Percentiles rank a stretch among this genome's conserved stretches.
These are phyloP conservation scores for Cantharis lateralis DNA, from an alignment of 2,888 invertebrate genomes.

Conservation along the genomic window DNA sequence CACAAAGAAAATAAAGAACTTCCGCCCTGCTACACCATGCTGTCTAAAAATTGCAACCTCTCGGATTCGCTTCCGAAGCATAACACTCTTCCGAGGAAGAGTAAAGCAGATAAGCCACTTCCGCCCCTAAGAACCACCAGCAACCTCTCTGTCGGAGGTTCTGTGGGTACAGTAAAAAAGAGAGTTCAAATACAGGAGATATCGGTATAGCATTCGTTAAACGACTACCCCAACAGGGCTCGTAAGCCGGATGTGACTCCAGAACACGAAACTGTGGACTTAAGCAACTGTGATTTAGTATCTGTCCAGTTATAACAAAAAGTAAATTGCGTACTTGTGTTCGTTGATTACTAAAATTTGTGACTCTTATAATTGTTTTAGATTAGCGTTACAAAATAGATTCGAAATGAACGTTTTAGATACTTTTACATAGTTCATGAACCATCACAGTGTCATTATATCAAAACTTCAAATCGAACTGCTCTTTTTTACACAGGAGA, in stretches of 20 bases:
- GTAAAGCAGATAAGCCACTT: conserved; percentile 49
- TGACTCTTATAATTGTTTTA: background rate
- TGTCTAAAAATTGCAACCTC: conserved; percentile 52
- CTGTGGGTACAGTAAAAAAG: conserved; percentile 69
- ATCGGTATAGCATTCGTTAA: conserved; percentile 66
- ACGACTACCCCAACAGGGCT: conserved; percentile 23
- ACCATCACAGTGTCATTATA: background rate
- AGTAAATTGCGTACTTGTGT: conserved; percentile 44
- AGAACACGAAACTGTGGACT: conserved; percentile 44
- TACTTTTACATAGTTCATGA: background rate
- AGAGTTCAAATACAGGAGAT: conserved; percentile 82
- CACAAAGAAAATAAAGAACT: conserved; percentile 52
- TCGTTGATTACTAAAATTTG: conserved; percentile 36
- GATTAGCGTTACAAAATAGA: background rate
- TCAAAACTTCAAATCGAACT: background rate
- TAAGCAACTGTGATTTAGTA: conserved; percentile 48
- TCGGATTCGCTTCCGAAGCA: conserved; percentile 44
- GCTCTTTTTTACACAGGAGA: background rate
- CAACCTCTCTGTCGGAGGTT: conserved; percentile 59
- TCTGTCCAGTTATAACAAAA: conserved; percentile 53
- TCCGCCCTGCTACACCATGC: conserved; percentile 60
- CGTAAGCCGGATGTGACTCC: conserved; percentile 44
- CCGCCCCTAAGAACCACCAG: conserved; percentile 54
- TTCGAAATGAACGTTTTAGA: background rate
- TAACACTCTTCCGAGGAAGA: conserved; percentile 42